Base-by-base conservation (phyloP, 1,140 invertebrate species). In the Adelges cooleyi region DNA sequence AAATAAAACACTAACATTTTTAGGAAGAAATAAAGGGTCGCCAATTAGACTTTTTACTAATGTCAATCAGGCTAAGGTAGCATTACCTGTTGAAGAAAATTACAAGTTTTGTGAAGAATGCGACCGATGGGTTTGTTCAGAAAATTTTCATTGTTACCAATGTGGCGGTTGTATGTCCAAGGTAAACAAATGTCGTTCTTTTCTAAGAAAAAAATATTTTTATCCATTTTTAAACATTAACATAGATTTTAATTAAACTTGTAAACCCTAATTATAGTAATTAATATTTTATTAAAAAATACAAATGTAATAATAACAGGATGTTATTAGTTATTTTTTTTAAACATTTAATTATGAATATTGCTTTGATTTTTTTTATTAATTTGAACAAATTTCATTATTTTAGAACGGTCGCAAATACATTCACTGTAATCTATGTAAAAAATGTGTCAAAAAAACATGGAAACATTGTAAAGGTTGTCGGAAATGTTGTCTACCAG, bases 41-140 rank as follows among this genome's bases (percentile, higher is more conserved):
- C 87, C 88, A 3, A 86, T 93, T 11, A 78, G 91, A 25, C 83
- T 93, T 66, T 94, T 90, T 71, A 92, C 89, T 3, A 92, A 92
- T 75, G 75, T 91, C 50, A 76, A 81, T 13, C 75, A 81, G 1
- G 52, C 59, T 8, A 49, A 71, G 66, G 70, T 82, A 70, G 72
- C 56, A 72, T 74, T 92, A 59, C 81, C 83, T 0, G 72, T 76
- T 25, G 77, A 80, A 15, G 81, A 83, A 65, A 83, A 82, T 40
- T 93, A 92, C 71, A 84, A 83, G 70, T 84, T 80, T 68, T 94
- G 90, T 72, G 74, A 80, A 22, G 75, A 76, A 48, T 93, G 90
- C 73, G 69, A 83, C 38, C 80, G 79, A 65, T 89, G 84, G 81
- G 83, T 88, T 6, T 79, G 81, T 0, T 54, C 71, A 15, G 83